Conservation (phyloP, 2,888 invertebrate species). For the Helleia helle region DNA sequence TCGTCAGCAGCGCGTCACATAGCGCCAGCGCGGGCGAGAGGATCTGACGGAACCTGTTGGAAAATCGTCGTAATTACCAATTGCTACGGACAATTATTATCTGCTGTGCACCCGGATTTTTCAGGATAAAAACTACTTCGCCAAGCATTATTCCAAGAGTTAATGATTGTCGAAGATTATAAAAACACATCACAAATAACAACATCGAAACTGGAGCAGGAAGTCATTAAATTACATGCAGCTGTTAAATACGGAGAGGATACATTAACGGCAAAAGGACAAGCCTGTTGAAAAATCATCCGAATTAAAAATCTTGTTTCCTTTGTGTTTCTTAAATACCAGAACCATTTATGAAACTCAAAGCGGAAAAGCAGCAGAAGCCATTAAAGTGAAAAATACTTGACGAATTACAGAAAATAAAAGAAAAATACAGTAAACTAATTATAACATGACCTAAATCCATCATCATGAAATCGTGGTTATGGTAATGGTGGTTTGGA, state of each 20-base stretch:
- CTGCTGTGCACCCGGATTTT: conserved; percentile 88
- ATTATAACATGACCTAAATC: too few relatives aligned
- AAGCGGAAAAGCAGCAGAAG: too few relatives aligned
- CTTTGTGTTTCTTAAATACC: too few relatives aligned
- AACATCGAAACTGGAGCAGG: conserved; percentile 77
- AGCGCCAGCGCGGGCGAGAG: conserved; percentile 86
- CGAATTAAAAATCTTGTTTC: too few relatives aligned
- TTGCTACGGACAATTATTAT: conserved; percentile 96
- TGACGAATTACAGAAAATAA: too few relatives aligned
- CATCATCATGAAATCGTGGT: too few relatives aligned
- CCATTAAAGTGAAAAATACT: too few relatives aligned
- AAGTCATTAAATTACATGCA: conserved; percentile 90
- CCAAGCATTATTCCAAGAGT: conserved; percentile 95
- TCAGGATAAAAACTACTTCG: conserved; percentile 93
- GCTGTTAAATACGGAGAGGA: conserved; percentile 98
- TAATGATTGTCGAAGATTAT: conserved; percentile 94
- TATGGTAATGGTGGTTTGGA: too few relatives aligned
- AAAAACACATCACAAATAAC: conserved; percentile 84
- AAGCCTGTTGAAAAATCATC: too few relatives aligned
- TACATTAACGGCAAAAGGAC: conserved; percentile 90
- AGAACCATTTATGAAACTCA: too few relatives aligned
- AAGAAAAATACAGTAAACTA: too few relatives aligned
- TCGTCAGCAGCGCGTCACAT: conserved; percentile 86
- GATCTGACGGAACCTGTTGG: conserved; percentile 84
- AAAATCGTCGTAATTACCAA: conserved; percentile 57